Evolutionary conservation across 2,888 invertebrate species (phyloP).

Genomic region (Atethmia centrago): DNA sequence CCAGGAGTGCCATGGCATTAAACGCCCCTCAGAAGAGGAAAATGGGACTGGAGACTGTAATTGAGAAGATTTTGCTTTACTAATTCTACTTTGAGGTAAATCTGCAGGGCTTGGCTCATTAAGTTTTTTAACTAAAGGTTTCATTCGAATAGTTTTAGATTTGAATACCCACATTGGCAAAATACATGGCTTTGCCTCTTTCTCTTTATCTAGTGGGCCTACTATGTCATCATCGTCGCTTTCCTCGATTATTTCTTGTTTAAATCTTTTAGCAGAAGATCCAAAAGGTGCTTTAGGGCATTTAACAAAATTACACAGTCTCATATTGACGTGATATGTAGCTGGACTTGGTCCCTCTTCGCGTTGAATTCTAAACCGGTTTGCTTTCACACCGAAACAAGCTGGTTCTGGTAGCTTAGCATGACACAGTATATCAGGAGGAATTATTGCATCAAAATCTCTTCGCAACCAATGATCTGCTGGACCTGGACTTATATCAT

Average conservation of each 20-base stretch:
- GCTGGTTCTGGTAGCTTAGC: constrained; percentile 75
- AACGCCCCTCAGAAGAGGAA: constrained; percentile 79
- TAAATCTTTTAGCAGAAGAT: constrained; percentile 77
- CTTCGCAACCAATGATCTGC: constrained; percentile 77
- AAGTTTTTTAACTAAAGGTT: constrained; percentile 71
- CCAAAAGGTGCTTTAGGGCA: constrained; percentile 79
- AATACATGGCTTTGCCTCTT: constrained; percentile 58
- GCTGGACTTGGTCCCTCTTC: constrained; percentile 82
- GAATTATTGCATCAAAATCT: constrained; percentile 75
- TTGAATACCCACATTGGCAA: constrained; percentile 79
- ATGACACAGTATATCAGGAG: constrained; percentile 69
- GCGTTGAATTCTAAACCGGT: constrained; percentile 74
- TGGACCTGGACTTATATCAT: constrained; percentile 77
- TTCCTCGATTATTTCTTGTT: constrained; percentile 64
- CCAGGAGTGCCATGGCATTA: constrained; percentile 82
- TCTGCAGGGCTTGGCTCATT: constrained; percentile 79
- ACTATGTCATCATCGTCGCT: constrained; percentile 62
- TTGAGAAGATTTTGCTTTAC: constrained; percentile 58
- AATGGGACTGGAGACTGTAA: constrained; percentile 79
- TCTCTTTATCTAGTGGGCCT: constrained; percentile 24
- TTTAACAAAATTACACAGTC: constrained; percentile 67
- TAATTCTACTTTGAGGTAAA: constrained; percentile 59
- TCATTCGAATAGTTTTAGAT: constrained; percentile 80
- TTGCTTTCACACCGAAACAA: constrained; percentile 79
- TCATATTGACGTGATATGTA: constrained; percentile 70